phyloP scores from a whole-genome alignment of 2,797 vertebrate genomes.

The Pseudochirops cupreus region DNA sequence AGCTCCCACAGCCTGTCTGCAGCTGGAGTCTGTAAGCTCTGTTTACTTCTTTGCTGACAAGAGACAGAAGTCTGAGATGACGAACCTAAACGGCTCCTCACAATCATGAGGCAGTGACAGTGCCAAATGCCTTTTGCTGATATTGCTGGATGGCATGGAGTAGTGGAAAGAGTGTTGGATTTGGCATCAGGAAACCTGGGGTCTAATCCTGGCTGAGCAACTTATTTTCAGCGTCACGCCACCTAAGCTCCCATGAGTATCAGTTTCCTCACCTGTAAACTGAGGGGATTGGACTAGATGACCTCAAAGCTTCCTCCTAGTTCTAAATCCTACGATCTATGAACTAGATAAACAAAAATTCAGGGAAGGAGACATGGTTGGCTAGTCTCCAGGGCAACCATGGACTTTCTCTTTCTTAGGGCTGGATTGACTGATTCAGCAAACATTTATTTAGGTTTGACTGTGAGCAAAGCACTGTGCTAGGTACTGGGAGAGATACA shows the following conservation, averaged over 20 bases:
- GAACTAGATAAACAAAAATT: constrained; percentile 42
- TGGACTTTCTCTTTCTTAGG: constrained; percentile 2
- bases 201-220: neutral
- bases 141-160: neutral
- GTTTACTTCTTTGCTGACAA: neutral
- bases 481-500: neutral
- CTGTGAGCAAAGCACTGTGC: neutral
- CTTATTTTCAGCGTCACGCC: neutral
- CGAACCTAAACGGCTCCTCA: constrained; percentile 28
- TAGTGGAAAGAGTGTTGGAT: neutral
- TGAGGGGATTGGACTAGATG: neutral
- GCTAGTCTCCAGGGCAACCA: constrained; percentile 51
- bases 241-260: neutral
- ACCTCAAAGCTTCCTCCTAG: neutral
- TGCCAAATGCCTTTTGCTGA: constrained; percentile 36
- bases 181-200: neutral
- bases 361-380: constrained; percentile 31
- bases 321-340: neutral
- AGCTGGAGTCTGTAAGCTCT: neutral
- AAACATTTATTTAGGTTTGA: constrained; percentile 35
- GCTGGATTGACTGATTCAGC: neutral
- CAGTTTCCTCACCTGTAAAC: neutral
- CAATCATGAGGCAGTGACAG: neutral
- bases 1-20: constrained; percentile 9
- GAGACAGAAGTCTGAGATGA: constrained; percentile 49